Conservation (phyloP, 2,113 vertebrate genomes). For the Phocoena phocoena region DNA sequence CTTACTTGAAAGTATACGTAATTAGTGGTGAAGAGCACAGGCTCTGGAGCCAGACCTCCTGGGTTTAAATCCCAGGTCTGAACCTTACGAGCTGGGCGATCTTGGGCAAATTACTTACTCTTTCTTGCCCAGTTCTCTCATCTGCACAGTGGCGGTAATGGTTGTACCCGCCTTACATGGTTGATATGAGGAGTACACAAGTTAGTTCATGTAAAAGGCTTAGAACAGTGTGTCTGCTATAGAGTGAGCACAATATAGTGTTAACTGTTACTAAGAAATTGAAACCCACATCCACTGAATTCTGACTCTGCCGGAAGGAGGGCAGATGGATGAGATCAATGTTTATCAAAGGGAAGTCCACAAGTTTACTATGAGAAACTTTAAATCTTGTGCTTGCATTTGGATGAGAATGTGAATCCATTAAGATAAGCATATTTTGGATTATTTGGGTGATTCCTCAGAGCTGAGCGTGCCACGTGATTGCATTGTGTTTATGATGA, state of each 20-base stretch:
- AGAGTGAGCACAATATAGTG: neutral
- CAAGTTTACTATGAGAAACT: neutral
- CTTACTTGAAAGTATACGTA: neutral
- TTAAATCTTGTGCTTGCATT: slow-evolving; percentile 4
- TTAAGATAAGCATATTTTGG: neutral
- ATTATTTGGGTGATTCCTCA: neutral
- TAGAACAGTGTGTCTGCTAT: neutral
- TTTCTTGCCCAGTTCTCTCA: neutral
- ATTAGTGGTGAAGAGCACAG: neutral
- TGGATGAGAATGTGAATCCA: neutral
- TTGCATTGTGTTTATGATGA: neutral
- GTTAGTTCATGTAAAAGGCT: neutral
- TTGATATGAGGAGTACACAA: neutral
- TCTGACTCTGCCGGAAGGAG: neutral
- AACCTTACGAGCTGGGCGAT: neutral
- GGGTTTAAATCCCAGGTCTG: neutral
- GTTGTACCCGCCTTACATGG: neutral
- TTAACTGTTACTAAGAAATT: neutral
- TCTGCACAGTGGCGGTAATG: neutral
- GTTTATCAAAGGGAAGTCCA: neutral
- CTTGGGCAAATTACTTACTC: neutral
- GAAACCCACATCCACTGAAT: neutral
- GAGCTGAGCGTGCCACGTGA: neutral
- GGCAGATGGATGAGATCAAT: neutral
- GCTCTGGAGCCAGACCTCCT: neutral